A percentile compares a stretch with the other conserved stretches of the same genome.
Evolutionary conservation across 2,888 invertebrate genomes (phyloP).

Genomic region (Cryptus viduatorius): DNA sequence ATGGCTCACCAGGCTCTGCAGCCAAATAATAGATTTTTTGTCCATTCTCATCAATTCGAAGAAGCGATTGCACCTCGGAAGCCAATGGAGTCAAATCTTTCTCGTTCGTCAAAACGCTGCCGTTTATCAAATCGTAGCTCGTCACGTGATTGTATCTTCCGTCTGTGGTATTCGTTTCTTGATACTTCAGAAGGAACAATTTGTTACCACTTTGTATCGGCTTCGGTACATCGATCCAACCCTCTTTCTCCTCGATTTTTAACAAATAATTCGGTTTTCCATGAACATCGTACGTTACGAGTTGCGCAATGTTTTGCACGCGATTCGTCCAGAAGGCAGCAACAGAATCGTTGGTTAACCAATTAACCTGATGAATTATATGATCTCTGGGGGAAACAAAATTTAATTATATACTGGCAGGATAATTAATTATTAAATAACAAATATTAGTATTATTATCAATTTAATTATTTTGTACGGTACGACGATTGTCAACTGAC

Average conservation of each 20-base stretch:
- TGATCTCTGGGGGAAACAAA: conserved; percentile 86
- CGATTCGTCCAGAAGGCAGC: conserved; percentile 94
- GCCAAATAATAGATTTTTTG: conserved; percentile 89
- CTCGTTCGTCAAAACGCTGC: conserved; percentile 68
- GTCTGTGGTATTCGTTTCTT: conserved; percentile 75
- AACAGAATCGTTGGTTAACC: conserved; percentile 90
- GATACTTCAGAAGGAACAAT: conserved; percentile 83
- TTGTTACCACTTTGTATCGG: conserved; percentile 87
- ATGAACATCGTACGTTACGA: conserved; percentile 87
- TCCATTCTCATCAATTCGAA: conserved; percentile 71
- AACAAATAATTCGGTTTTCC: conserved; percentile 79
- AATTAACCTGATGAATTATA: conserved; percentile 90
- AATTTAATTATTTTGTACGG: neutral
- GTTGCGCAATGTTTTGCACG: conserved; percentile 90
- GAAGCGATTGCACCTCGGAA: conserved; percentile 73
- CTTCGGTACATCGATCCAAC: conserved; percentile 89
- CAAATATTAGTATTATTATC: no score
- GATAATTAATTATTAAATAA: no score
- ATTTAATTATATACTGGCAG: neutral
- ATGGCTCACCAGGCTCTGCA: conserved; percentile 88
- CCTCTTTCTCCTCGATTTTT: conserved; percentile 87
- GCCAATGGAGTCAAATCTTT: conserved; percentile 77
- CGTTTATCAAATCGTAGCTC: conserved; percentile 68
- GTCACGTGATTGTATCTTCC: conserved; percentile 82
- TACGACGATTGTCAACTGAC: conserved; percentile 71